A percentile compares a stretch with the other conserved stretches of the same genome.
Evolutionary conservation across 1,140 invertebrate genomes (phyloP).

Genomic region (Scaptomyza pallida): DNA sequence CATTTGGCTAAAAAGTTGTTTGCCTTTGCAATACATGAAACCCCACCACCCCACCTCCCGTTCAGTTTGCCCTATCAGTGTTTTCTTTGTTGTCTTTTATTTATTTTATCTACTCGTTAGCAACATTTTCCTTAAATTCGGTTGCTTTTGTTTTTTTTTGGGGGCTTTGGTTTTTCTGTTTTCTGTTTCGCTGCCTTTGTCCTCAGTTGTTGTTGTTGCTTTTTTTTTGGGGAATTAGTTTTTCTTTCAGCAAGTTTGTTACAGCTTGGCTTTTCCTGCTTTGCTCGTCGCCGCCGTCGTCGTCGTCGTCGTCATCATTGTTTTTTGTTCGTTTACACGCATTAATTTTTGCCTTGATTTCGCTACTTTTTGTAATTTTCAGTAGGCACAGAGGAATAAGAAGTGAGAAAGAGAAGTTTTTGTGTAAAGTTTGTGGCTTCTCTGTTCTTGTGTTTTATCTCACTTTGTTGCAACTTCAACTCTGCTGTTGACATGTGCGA

Average conservation of each 20-base stretch:
- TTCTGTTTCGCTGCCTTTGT: conserved; percentile 22
- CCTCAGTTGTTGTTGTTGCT: conserved; percentile 12
- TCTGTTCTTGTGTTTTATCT: neutral
- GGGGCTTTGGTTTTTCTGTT: conserved; percentile 9
- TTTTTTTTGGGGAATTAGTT: conserved; percentile 50
- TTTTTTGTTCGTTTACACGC: conserved; percentile 58
- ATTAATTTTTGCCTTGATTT: conserved; percentile 59
- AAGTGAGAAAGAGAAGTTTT: conserved; percentile 23
- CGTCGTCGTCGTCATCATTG: neutral
- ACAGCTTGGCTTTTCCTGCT: conserved; percentile 37
- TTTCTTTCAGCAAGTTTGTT: conserved; percentile 57
- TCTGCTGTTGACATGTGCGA: conserved; percentile 54
- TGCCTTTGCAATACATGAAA: conserved; percentile 51
- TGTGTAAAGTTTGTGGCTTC: conserved; percentile 46
- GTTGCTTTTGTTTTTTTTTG: conserved; percentile 26
- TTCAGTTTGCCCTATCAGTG: neutral
- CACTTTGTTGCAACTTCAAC: conserved; percentile 24
- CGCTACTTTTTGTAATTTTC: neutral
- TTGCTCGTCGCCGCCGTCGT: too few relatives aligned
- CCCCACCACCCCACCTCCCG: neutral
- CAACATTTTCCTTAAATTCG: conserved; percentile 45
- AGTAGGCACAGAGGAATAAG: neutral
- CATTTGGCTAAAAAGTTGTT: conserved; percentile 73
- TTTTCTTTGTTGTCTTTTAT: conserved; percentile 30
- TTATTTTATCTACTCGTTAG: conserved; percentile 69